Base-by-base conservation (phyloP, 2,888 invertebrate genomes). In the Tinea semifulvella region DNA sequence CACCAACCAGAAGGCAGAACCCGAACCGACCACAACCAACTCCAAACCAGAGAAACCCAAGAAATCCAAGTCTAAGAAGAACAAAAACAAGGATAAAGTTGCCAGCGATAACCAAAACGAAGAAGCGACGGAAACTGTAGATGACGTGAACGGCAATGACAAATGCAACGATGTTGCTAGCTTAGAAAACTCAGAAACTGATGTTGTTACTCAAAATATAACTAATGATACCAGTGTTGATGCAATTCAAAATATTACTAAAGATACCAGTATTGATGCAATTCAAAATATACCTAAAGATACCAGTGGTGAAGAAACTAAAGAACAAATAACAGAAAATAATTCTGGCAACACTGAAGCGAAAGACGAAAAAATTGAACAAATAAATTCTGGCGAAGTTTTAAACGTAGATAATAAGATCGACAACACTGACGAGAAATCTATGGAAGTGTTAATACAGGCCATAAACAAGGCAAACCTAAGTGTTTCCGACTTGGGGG, bases 11-110 rank as follows among this genome's bases (percentile, higher is more conserved):
- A 48, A 47, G 39, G 45, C 28, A 4, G 27, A 19, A 11, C 31
- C 42, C 26, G 49, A 50, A 13, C n/a, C 31, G 8, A 2, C 42
- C 16, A 65, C 65, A 49, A 63, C 68, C 44, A 56, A 55, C n/a
- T 53, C 50, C 10, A 58, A 52, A 42, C 49, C 53, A 36, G 69
- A 70, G 19, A 77, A 74, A 54, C 57, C 59, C 1, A 76, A 76
- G 38, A 74, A 70, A 54, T n/a, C n/a, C n/a, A 54, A 58, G 13
- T 69, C 72, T 1, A 79, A 79, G 52, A 79, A 48, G 44, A 47
- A 47, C 13, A 46, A 46, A 13, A 7, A 39, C 74, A 55, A 77
- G 61, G 48, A 72, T 69, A 10, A 19, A 50, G 50, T 53, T 0
- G 59, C 63, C 6, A 61, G 5, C 3, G 11, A 4, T 16, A 7